A percentile compares a stretch with the other conserved stretches of the same genome.
phyloP scores from a whole-genome alignment of 2,113 vertebrate species.

The Phrynosoma platyrhinos region DNA sequence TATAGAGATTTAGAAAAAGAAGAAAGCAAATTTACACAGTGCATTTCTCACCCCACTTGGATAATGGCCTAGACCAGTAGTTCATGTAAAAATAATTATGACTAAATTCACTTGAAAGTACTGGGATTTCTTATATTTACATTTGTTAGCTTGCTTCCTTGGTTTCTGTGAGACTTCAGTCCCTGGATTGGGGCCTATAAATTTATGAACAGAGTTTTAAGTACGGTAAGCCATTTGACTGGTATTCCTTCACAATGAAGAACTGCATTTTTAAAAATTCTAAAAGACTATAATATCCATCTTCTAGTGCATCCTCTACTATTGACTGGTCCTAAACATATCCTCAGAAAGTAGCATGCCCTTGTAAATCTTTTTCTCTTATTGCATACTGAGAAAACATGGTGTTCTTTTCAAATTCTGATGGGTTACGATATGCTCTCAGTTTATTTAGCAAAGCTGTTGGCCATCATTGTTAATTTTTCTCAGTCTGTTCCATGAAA shows the following conservation, averaged over 20 bases:
- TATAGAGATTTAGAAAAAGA: neutral
- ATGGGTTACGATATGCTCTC: slow-evolving; percentile 47
- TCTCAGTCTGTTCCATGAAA: slow-evolving; percentile 52
- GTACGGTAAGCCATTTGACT: neutral
- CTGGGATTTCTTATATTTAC: neutral
- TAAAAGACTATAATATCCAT: slow-evolving; percentile 26
- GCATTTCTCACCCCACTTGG: neutral
- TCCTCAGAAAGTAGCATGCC: slow-evolving; percentile 31
- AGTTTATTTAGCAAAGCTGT: slow-evolving; percentile 59
- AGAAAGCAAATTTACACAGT: neutral
- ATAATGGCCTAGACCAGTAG: too few relatives aligned
- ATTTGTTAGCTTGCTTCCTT: neutral
- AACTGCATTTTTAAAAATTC: fast-evolving
- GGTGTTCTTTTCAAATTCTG: slow-evolving; percentile 52
- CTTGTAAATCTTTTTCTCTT: slow-evolving; percentile 38
- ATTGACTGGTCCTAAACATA: neutral
- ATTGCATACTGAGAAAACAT: neutral
- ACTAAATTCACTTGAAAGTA: neutral
- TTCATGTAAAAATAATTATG: neutral
- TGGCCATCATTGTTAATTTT: slow-evolving; percentile 57
- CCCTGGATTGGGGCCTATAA: neutral
- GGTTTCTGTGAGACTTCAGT: neutral
- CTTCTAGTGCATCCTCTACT: neutral
- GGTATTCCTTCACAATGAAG: slow-evolving; percentile 9
- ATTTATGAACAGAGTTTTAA: neutral